A percentile compares a stretch with the other conserved stretches of the same genome.
Evolutionary conservation across 2,113 vertebrate species (phyloP).

Genomic region (Stercorarius parasiticus): DNA sequence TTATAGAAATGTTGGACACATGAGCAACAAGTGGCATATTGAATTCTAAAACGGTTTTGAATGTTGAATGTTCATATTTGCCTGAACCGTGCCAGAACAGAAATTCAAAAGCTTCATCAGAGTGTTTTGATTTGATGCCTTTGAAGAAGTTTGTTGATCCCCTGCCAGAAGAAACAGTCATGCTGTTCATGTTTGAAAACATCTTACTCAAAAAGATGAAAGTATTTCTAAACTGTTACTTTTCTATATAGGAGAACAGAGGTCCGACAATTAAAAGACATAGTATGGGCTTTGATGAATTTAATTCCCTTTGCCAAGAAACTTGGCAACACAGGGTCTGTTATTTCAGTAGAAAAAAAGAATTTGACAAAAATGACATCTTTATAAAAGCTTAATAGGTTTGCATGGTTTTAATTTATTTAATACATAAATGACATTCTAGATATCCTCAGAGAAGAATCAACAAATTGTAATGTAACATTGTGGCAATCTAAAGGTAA

Average conservation of each 20-base stretch:
- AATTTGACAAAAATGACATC: not conserved
- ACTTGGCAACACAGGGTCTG: not conserved
- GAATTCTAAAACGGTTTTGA: not conserved
- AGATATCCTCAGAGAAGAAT: not conserved
- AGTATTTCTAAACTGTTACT: not conserved
- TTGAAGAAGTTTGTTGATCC: constrained; percentile 1
- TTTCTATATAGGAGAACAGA: not conserved
- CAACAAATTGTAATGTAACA: not conserved
- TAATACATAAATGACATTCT: not conserved
- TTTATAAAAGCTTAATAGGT: not conserved
- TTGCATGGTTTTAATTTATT: not conserved
- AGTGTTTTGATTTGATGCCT: constrained; percentile 13
- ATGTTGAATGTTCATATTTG: not conserved
- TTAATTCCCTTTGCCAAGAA: constrained; percentile 4
- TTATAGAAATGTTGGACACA: not conserved
- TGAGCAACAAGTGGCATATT: not conserved
- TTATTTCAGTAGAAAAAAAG: not conserved
- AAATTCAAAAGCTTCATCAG: not conserved
- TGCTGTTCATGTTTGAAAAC: constrained; percentile 28
- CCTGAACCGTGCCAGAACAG: not conserved
- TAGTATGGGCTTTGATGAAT: not conserved
- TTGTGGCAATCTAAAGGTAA: not conserved
- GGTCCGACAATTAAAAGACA: not conserved
- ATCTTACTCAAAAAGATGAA: not conserved
- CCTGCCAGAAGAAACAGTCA: constrained; percentile 3